phyloP scores from a whole-genome alignment of 2,113 vertebrate genomes.

The Cinclus cinclus region DNA sequence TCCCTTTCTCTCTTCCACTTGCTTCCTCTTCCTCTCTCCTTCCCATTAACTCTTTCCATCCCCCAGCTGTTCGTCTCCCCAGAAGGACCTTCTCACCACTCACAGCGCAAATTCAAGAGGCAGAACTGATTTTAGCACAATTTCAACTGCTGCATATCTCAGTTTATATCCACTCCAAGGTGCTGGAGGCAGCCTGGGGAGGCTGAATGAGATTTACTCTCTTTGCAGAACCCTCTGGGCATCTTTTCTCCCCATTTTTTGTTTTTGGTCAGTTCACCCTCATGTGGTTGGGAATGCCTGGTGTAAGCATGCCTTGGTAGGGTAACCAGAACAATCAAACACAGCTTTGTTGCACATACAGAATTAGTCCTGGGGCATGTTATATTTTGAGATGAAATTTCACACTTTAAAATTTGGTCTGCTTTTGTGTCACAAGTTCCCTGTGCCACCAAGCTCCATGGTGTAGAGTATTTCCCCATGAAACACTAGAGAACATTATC shows the following conservation, averaged over 20 bases:
- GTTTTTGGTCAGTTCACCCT: background rate
- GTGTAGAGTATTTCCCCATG: rapidly evolving
- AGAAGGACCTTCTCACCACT: background rate
- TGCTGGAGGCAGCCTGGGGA: background rate
- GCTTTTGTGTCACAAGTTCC: background rate
- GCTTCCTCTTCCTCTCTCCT: background rate
- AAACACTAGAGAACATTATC: background rate
- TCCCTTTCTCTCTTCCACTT: background rate
- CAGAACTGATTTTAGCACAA: background rate
- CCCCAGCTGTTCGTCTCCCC: background rate
- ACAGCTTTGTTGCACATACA: background rate
- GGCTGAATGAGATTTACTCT: background rate
- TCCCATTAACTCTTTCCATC: background rate
- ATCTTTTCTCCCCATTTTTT: background rate
- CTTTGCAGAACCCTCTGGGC: background rate
- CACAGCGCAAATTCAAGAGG: background rate
- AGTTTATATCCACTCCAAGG: background rate
- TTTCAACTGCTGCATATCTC: background rate
- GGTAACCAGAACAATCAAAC: background rate
- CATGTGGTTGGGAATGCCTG: background rate
- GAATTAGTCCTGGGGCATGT: background rate
- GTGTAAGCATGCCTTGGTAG: background rate
- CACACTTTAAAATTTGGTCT: background rate
- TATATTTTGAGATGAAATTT: background rate
- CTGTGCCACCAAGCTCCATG: background rate